Base-by-base conservation (phyloP, 2,113 vertebrate genomes). In the Zosterops japonicus region DNA sequence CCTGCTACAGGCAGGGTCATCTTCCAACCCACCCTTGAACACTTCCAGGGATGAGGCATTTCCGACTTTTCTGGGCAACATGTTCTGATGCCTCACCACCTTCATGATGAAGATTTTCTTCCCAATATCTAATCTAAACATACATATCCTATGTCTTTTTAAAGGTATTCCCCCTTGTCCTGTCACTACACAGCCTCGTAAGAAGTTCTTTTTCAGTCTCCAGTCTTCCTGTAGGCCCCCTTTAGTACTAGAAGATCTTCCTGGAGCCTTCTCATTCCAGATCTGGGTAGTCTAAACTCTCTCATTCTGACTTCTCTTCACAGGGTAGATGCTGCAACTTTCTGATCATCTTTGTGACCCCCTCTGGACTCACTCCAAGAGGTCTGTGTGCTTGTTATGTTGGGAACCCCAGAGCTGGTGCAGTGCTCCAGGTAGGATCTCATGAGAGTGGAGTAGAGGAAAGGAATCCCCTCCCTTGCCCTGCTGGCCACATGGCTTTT, bases 41-140 rank as follows among this genome's bases (percentile, higher is more conserved):
- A 17, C 13, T 52, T 52, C 28, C 29, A 33, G 23, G 16, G 15
- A 52, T 59, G 22, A 12, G 23, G 6, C 39, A 46, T 9, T 33
- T 50, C 13, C 0, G 0, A 16, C 15, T 59, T 52, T 13, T 52
- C 52, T 67, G 36, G 36, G 11, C 19, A 59, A 53, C 19, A 3
- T 18, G 3, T 59, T 68, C 12, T 0, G 0, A 31, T 46, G 19
- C 12, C 36, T 82, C 19, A 46, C 19, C 23, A n/a, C 5, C 20
- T 8, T n/a, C 12, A 52, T 4, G 23, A 35, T 25, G 33, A 57
- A 36, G 12, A 52, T 29, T 33, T 64, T 69, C 31, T 31, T 81
- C 22, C 20, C 7, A 28, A 33, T 24, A 33, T 49, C 31, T 25
- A 56, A 64, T 36, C 36, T 28, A 39, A 81, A 50, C n/a, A n/a